Evolutionary conservation across 64 coral and sea anemone species (phyloP).

Genomic region (Dendrophyllia cribrosa): DNA sequence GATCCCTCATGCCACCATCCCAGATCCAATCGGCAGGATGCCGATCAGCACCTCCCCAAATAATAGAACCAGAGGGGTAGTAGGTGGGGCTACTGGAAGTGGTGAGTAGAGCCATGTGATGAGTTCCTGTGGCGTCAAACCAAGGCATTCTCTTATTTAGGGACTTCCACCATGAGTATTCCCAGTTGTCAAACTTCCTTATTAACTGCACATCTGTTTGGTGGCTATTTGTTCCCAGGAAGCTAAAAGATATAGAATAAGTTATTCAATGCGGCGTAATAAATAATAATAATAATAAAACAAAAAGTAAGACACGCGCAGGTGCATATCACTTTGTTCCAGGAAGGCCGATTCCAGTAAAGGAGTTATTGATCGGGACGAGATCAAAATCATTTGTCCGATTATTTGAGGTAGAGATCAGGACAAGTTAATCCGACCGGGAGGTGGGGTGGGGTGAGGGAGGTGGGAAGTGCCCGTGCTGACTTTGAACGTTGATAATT

Average conservation of each 20-base stretch:
- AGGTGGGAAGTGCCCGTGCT: no score
- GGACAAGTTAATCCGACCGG: no score
- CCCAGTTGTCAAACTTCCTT: conserved; percentile 64
- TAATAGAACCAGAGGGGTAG: conserved; percentile 57
- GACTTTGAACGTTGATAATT: no score
- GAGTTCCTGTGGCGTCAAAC: conserved; percentile 72
- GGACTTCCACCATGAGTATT: conserved; percentile 50
- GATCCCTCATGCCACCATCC: conserved; percentile 63
- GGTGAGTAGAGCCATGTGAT: conserved; percentile 64
- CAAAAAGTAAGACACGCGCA: no score
- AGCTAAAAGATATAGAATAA: conserved; percentile 5
- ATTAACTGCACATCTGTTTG: conserved; percentile 61
- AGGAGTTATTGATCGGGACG: no score
- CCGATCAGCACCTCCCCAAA: conserved; percentile 60
- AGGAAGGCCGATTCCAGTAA: no score
- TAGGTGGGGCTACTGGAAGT: conserved; percentile 30
- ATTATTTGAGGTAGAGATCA: no score
- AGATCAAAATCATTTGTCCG: no score
- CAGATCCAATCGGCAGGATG: conserved; percentile 75
- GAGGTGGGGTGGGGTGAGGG: no score
- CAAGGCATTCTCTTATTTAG: conserved; percentile 75
- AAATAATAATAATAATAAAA: no score
- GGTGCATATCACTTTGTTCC: no score
- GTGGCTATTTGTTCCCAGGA: conserved; percentile 54
- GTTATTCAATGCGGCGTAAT: no score